Conservation (phyloP, 2,888 invertebrate species). For the Leptopilina drosophilae region DNA sequence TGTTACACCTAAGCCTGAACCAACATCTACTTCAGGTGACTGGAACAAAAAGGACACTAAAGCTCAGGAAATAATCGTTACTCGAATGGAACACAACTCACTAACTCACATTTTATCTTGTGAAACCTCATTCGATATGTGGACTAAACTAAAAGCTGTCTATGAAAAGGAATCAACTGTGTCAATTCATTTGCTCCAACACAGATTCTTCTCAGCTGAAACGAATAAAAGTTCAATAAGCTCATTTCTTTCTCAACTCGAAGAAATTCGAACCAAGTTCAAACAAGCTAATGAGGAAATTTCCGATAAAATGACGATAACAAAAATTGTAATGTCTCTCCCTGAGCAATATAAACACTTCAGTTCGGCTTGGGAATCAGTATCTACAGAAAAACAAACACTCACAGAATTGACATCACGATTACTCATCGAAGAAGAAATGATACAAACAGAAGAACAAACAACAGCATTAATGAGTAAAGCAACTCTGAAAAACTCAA, state of each 20-base stretch:
- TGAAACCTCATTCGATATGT: not conserved
- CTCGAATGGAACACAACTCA: too few relatives aligned
- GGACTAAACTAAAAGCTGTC: not conserved
- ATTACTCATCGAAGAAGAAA: constrained; percentile 13
- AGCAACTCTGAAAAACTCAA: too few relatives aligned
- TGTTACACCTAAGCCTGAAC: too few relatives aligned
- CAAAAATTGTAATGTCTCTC: constrained; percentile 37
- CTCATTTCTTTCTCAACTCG: constrained; percentile 2
- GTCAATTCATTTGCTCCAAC: not conserved
- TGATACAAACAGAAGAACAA: too few relatives aligned
- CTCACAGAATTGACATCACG: not conserved
- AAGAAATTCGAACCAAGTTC: not conserved
- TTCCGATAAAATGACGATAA: constrained; percentile 34
- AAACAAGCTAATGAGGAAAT: constrained; percentile 2
- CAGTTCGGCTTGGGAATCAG: constrained; percentile 32
- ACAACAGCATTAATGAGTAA: too few relatives aligned
- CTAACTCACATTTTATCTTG: not conserved
- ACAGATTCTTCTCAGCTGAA: not conserved
- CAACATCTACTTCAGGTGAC: too few relatives aligned
- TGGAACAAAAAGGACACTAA: too few relatives aligned
- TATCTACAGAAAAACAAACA: constrained; percentile 6
- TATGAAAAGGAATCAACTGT: not conserved
- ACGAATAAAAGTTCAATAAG: not conserved
- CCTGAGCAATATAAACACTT: constrained; percentile 29
- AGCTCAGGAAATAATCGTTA: too few relatives aligned